phyloP scores from a whole-genome alignment of 1,140 invertebrate species.

The Brachionus koreanus region DNA sequence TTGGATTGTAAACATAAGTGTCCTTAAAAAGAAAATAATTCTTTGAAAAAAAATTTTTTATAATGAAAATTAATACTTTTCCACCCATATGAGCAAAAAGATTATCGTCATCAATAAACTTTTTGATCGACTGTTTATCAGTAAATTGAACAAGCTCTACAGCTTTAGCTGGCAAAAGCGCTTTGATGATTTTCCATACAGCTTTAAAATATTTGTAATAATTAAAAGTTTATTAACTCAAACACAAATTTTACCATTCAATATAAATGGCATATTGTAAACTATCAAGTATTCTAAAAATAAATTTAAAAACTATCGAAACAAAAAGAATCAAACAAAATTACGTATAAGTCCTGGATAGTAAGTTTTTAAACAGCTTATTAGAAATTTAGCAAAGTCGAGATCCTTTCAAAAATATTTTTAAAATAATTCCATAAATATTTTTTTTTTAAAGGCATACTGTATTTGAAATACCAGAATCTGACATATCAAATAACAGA shows the following conservation, averaged over 20 bases:
- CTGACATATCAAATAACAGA: constrained; percentile 79
- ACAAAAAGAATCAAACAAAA: neutral
- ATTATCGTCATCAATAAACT: constrained; percentile 69
- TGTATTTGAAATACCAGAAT: constrained; percentile 73
- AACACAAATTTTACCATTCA: neutral
- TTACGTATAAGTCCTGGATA: constrained; percentile 66
- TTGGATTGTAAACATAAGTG: neutral
- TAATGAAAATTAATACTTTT: constrained; percentile 53
- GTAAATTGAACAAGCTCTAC: constrained; percentile 80
- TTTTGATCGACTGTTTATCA: constrained; percentile 69
- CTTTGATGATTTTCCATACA: constrained; percentile 81
- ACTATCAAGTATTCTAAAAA: neutral
- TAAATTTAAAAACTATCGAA: neutral
- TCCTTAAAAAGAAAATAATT: neutral
- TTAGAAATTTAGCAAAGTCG: constrained; percentile 64
- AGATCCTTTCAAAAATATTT: constrained; percentile 45
- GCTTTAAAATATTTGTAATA: constrained; percentile 61
- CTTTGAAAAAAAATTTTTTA: neutral
- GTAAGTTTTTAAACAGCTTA: constrained; percentile 75
- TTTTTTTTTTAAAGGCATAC: constrained; percentile 58
- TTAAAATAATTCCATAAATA: constrained; percentile 3
- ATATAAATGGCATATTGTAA: constrained; percentile 44
- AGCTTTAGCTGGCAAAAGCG: constrained; percentile 75
- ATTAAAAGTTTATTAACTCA: neutral
- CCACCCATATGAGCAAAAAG: constrained; percentile 74